These are phyloP conservation scores for Hydrozoanthus gracilis DNA, from an alignment of 92 coral and sea anemone genomes.

Conservation along the genomic window DNA sequence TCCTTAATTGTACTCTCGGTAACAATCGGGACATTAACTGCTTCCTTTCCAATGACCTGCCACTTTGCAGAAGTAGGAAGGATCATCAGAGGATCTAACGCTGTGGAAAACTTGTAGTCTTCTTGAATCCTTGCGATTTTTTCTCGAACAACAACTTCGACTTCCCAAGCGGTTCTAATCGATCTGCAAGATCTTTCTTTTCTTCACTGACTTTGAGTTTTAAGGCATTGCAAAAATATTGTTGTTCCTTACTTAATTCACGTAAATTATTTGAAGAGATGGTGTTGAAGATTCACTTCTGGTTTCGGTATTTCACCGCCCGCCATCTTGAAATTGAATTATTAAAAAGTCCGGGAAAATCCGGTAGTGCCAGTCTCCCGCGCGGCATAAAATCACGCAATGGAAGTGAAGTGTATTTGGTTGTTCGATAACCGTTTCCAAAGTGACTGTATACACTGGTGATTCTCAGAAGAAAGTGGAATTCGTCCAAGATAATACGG, in stretches of 20 bases:
- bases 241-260: conserved; percentile 42
- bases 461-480: conserved; percentile 57
- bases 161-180: conserved; percentile 56
- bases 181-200: conserved; percentile 55
- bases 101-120: neutral
- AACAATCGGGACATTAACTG: conserved; percentile 35
- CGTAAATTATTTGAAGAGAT: conserved; percentile 35
- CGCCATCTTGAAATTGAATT: conserved; percentile 9
- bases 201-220: conserved; percentile 55
- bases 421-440: too few species aligned
- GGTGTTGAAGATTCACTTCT: conserved; percentile 4
- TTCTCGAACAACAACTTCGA: conserved; percentile 32
- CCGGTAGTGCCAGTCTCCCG: conserved; percentile 25
- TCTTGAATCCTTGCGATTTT: neutral
- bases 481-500: conserved; percentile 58
- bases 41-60: neutral
- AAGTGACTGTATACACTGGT: too few species aligned
- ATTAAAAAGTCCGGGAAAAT: conserved; percentile 49
- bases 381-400: neutral
- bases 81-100: neutral
- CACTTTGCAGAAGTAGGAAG: conserved; percentile 10
- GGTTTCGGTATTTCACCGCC: neutral
- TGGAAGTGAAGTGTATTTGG: too few species aligned
- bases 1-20: conserved; percentile 47
- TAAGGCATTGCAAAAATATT: conserved; percentile 43